Evolutionary conservation across 2,888 invertebrate genomes (phyloP).

Genomic region (Apodemia hepburni): DNA sequence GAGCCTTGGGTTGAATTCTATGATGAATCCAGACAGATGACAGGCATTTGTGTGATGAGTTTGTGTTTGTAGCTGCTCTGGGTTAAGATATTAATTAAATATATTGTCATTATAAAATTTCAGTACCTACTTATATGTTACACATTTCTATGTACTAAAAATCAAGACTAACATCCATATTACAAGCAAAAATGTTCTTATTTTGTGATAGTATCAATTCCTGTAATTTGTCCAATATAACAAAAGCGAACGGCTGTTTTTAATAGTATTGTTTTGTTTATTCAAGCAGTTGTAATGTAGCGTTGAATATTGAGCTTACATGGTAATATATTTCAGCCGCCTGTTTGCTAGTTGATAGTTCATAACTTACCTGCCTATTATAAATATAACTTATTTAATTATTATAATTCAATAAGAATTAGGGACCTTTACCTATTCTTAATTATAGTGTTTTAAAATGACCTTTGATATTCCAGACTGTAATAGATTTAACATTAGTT

Average conservation of each 20-base stretch:
- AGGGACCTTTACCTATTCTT: slow-evolving; percentile 3
- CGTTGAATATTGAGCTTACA: not conserved
- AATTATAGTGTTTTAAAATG: slow-evolving; percentile 2
- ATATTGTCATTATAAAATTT: too few species aligned
- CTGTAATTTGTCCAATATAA: too few species aligned
- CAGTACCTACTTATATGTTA: too few species aligned
- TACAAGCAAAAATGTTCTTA: too few species aligned
- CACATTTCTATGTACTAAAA: too few species aligned
- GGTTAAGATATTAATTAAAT: too few species aligned
- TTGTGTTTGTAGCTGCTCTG: too few species aligned
- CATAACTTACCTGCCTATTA: not conserved
- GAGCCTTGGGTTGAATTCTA: too few species aligned
- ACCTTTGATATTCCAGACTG: slow-evolving; percentile 11
- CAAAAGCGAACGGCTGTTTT: not conserved
- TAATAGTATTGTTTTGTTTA: not conserved
- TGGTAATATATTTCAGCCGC: not conserved
- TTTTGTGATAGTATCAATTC: too few species aligned
- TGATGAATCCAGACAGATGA: too few species aligned
- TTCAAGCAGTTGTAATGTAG: not conserved
- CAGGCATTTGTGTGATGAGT: too few species aligned
- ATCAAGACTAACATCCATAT: too few species aligned
- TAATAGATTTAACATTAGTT: not conserved
- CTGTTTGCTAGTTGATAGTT: slow-evolving; percentile 7
- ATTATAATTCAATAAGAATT: slow-evolving; percentile 2
- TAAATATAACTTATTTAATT: not conserved